Evolutionary conservation across 2,888 invertebrate species (phyloP), one percentile per base, ranked within the genome.

Genomic region (Schrankia costaestrigalis): DNA sequence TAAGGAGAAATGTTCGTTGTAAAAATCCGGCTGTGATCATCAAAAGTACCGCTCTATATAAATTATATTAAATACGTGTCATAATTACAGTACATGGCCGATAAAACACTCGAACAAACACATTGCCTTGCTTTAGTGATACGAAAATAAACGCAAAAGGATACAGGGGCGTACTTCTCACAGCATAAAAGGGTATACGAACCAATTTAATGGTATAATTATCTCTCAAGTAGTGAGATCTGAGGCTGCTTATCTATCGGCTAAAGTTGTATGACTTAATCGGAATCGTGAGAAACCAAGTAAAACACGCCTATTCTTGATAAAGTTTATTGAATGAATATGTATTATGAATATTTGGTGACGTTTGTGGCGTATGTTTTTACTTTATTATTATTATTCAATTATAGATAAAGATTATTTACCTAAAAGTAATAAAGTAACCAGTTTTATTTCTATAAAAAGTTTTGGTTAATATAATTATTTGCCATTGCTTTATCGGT

Each of bases 171-270:
- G 58, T 63, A 57, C 71, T 78, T 78, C 79, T 71, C 78, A 78
- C 78, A 74, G 62, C 62, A 64, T 74, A 65, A 75, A 75, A 75
- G 75, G 75, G 75, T 72, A 55, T 70, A 72, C 71, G 65, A 64
- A 70, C 69, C 70, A 69, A 77, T 78, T 76, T 81, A 81, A 85
- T 82, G 75, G 76, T 79, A 82, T 82, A 78, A 84, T 86, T 84
- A 83, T 79, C 79, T 79, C 78, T 81, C 75, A 71, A 82, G 78
- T 79, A 77, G 72, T 62, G 55, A 65, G 71, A 75, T 75, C 68
- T 63, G 59, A 58, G 60, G 48, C 56, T 59, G 51, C 63, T 69
- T 72, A 75, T 75, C 71, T 68, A 62, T 59, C 44, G 50, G 43
- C 50, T 61, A 60, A 56, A 59, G 55, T 57, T 53, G 53, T 47